phyloP scores from a whole-genome alignment of 2,888 invertebrate species.

The Plusia festucae region DNA sequence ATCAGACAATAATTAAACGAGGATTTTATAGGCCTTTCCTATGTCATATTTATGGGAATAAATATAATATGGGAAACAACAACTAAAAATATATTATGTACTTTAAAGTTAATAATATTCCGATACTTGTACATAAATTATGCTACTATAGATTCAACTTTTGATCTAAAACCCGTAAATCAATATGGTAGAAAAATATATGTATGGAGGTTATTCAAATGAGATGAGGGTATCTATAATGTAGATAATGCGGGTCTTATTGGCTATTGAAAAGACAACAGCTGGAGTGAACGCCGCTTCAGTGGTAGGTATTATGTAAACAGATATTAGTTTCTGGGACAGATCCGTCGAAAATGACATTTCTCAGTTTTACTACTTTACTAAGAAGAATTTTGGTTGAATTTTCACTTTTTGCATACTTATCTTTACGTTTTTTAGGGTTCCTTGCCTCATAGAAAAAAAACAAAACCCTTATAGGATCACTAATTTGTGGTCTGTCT shows the following conservation, averaged over 20 bases:
- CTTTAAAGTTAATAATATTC: no score
- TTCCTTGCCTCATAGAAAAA: no score
- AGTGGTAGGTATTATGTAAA: constrained; percentile 35
- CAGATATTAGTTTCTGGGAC: constrained; percentile 11
- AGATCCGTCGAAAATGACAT: not conserved
- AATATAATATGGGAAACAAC: no score
- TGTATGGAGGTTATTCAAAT: constrained; percentile 46
- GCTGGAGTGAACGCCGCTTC: constrained; percentile 37
- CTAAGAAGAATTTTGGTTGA: not conserved
- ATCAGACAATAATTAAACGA: no score
- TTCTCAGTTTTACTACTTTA: not conserved
- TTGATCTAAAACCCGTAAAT: constrained; percentile 20
- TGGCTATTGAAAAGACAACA: constrained; percentile 47
- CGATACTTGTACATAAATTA: not conserved
- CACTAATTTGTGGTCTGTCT: no score
- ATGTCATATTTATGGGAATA: no score
- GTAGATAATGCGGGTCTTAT: constrained; percentile 43
- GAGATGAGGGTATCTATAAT: constrained; percentile 54
- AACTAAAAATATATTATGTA: no score
- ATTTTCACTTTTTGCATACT: no score
- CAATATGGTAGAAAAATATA: constrained; percentile 24
- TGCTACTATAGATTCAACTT: constrained; percentile 30
- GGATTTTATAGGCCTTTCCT: no score
- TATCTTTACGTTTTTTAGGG: no score
- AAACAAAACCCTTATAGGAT: no score